Evolutionary conservation across 2,888 invertebrate species (phyloP), one percentile per base, ranked within the genome.

Genomic region (Agriopis leucophaearia): DNA sequence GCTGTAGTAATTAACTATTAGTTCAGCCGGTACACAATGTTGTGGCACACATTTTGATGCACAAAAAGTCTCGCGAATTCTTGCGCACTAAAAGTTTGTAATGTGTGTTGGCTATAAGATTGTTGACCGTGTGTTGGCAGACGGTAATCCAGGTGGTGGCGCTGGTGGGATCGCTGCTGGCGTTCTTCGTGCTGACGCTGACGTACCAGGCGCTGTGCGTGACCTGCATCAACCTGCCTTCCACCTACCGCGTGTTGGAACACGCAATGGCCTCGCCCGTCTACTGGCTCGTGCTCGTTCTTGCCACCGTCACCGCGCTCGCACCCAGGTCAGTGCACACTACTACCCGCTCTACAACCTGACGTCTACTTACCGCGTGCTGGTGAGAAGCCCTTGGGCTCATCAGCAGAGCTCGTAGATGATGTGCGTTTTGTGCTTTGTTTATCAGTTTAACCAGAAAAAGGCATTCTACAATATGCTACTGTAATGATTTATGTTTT

Each of bases 191-290:
- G 77, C 97, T 98, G 89, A 97, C 98, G 70, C 92, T 99, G 67
- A 84, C 97, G 59, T 98, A 98, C 94, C 97, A 98, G 92, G 94
- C 96, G 10, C 88, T 97, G 74, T 97, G 97, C 87, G 95, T 97
- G 73, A 95, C 96, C 76, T 97, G 97, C 88, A 96, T 97, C 87
- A 96, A 96, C 66, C 94, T 98, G 79, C 97, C 98, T 47, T 97
- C 97, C 79, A 98, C 97, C 36, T 98, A 97, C 89, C 97, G 96
- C 96, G 97, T 98, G 64, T 96, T 98, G 90, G 96, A 97, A 85
- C 95, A 95, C 83, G 96, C 97, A 60, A 94, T 98, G 81, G 88
- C 90, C 36, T 96, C 97, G 71, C 95, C 96, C 5, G 91, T 95
- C 27, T 98, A 97, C 94, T 99, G 98, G 97, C 94, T 98, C 63